Conservation (phyloP, 2,888 invertebrate species). For the Pedicia rivosa region DNA sequence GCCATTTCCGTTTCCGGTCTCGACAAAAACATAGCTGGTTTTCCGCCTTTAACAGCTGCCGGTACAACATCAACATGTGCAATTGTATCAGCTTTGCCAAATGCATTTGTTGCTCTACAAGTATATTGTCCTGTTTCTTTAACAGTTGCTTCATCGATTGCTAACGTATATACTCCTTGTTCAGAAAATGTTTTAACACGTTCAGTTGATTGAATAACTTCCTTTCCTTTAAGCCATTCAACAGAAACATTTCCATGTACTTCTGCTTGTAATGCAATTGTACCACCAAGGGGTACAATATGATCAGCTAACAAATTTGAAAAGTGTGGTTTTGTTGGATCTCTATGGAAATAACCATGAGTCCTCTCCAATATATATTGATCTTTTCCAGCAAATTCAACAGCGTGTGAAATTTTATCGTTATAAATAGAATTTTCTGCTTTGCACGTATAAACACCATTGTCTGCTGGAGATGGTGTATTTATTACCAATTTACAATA, state of each 20-base stretch:
- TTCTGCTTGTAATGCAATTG: slow-evolving; percentile 67
- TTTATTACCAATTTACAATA: slow-evolving; percentile 52
- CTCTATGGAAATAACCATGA: slow-evolving; percentile 30
- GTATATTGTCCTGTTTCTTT: slow-evolving; percentile 62
- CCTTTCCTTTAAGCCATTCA: slow-evolving; percentile 55
- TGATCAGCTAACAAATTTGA: slow-evolving; percentile 51
- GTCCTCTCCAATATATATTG: slow-evolving; percentile 30
- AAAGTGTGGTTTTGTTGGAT: slow-evolving; percentile 50
- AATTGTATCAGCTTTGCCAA: slow-evolving; percentile 55
- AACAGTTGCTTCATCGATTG: slow-evolving; percentile 53
- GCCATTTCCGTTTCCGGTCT: slow-evolving; percentile 61
- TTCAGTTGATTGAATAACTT: slow-evolving; percentile 38
- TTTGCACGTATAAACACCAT: slow-evolving; percentile 57
- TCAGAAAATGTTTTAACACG: slow-evolving; percentile 50
- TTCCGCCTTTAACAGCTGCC: slow-evolving; percentile 40
- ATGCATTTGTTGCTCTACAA: slow-evolving; percentile 56
- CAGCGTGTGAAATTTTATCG: slow-evolving; percentile 57
- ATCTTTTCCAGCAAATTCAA: slow-evolving; percentile 41
- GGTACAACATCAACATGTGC: slow-evolving; percentile 55
- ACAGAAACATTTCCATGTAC: slow-evolving; percentile 56
- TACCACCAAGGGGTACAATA: slow-evolving; percentile 57
- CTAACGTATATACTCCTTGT: slow-evolving; percentile 54
- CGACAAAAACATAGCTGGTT: slow-evolving; percentile 63
- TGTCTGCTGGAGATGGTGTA: slow-evolving; percentile 48
- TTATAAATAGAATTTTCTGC: slow-evolving; percentile 57